Evolutionary conservation across 2,888 invertebrate species (phyloP).

Genomic region (Chalcis sispes): DNA sequence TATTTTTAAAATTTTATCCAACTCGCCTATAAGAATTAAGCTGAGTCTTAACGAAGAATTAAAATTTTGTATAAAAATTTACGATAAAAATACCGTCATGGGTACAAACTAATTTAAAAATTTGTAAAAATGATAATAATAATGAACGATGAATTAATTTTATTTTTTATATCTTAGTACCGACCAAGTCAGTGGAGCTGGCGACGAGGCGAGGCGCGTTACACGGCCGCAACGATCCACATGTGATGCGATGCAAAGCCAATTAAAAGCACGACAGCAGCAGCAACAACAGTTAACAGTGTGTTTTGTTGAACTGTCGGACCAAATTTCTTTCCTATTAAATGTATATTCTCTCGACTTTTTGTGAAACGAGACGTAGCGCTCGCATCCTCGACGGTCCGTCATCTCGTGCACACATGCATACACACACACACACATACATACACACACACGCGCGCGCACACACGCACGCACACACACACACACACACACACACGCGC

Average conservation of each 20-base stretch:
- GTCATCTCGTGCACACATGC: neutral
- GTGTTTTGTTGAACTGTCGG: conserved; percentile 63
- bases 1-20: too few relatives aligned
- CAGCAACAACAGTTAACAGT: conserved; percentile 60
- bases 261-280: conserved; percentile 30
- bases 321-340: conserved; percentile 69
- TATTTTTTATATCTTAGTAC: conserved; percentile 82
- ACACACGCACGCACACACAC: too few relatives aligned
- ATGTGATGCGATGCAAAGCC: conserved; percentile 80
- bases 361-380: conserved; percentile 23
- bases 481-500: too few relatives aligned
- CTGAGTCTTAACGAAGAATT: too few relatives aligned
- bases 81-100: too few relatives aligned
- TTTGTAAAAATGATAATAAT: too few relatives aligned
- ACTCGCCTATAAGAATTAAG: too few relatives aligned
- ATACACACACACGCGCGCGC: too few relatives aligned
- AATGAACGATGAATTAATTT: conserved; percentile 20
- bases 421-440: neutral
- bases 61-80: too few relatives aligned
- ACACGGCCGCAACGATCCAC: conserved; percentile 96
- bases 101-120: too few relatives aligned
- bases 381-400: neutral
- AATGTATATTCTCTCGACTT: conserved; percentile 64
- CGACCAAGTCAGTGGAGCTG: conserved; percentile 96
- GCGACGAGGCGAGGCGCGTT: conserved; percentile 93